A percentile compares a stretch with the other conserved stretches of the same genome.
These are phyloP conservation scores for Myotis vivesi DNA, from an alignment of 2,797 vertebrate species.

Conservation along the genomic window DNA sequence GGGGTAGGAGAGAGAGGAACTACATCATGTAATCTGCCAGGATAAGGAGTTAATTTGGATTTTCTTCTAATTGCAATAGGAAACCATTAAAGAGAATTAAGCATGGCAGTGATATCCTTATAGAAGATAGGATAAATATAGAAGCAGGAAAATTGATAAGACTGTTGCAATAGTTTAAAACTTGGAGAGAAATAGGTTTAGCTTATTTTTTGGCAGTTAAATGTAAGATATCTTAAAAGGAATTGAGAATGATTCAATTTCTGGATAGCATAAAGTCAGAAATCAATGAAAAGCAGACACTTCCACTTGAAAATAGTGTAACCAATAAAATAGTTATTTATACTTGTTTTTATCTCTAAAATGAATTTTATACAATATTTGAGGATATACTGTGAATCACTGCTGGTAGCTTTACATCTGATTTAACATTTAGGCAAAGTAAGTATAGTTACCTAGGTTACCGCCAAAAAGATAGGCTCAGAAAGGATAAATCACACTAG, in stretches of 20 bases:
- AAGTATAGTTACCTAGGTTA: not conserved
- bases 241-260: not conserved
- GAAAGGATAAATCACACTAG: not conserved
- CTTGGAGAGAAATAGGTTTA: not conserved
- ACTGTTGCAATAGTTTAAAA: not conserved
- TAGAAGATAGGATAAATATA: not conserved
- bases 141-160: not conserved
- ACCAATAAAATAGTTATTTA: not conserved
- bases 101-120: not conserved
- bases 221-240: not conserved
- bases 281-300: not conserved
- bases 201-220: not conserved
- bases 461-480: not conserved
- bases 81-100: not conserved
- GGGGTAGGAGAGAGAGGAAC: not conserved
- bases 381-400: not conserved
- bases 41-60: not conserved
- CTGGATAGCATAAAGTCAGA: not conserved
- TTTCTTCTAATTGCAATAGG: not conserved
- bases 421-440: not conserved
- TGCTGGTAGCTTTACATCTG: not conserved
- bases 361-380: not conserved
- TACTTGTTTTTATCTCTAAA: not conserved
- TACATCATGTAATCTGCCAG: not conserved
- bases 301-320: not conserved